These are phyloP conservation scores for Theristus sp. DNA, from an alignment of 2,888 invertebrate genomes.

Conservation along the genomic window DNA sequence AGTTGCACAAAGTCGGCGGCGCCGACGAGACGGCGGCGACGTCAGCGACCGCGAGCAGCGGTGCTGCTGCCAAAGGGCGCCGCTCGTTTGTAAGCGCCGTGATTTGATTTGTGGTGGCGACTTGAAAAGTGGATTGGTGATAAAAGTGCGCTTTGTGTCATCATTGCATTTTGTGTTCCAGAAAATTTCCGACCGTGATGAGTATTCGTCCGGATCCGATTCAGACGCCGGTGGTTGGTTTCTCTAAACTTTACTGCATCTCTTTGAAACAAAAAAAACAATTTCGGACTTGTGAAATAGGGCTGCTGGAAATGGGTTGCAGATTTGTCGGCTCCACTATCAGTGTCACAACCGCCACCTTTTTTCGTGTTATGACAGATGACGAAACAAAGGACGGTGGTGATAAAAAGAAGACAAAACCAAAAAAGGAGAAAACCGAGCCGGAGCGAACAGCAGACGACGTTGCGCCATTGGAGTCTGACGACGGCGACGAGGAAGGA, in stretches of 20 bases:
- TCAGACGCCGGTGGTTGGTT: conserved; percentile 50
- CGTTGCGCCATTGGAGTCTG: conserved; percentile 84
- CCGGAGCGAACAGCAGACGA: conserved; percentile 32
- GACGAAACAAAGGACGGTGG: background rate
- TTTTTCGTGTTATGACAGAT: background rate
- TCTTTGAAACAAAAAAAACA: too few species aligned
- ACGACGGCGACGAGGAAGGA: conserved; percentile 84
- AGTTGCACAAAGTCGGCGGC: conserved; percentile 31
- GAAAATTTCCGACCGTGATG: conserved; percentile 8
- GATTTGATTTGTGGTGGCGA: too few species aligned
- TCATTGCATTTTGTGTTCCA: too few species aligned
- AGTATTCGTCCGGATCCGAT: conserved; percentile 65
- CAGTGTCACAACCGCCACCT: too few species aligned
- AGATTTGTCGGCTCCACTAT: too few species aligned
- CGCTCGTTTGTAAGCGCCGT: too few species aligned
- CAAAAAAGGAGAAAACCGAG: conserved; percentile 5
- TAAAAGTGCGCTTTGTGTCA: too few species aligned
- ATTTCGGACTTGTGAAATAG: too few species aligned
- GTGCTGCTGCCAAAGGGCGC: conserved; percentile 7
- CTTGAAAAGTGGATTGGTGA: too few species aligned
- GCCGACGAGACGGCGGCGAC: conserved; percentile 32
- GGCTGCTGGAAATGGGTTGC: too few species aligned
- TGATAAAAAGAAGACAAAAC: conserved; percentile 9
- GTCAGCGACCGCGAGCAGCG: background rate
- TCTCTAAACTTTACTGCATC: too few species aligned